A percentile compares a stretch with the other conserved stretches of the same genome.
Conservation (phyloP, 2,888 invertebrate genomes). For the Napeogenes inachia region DNA sequence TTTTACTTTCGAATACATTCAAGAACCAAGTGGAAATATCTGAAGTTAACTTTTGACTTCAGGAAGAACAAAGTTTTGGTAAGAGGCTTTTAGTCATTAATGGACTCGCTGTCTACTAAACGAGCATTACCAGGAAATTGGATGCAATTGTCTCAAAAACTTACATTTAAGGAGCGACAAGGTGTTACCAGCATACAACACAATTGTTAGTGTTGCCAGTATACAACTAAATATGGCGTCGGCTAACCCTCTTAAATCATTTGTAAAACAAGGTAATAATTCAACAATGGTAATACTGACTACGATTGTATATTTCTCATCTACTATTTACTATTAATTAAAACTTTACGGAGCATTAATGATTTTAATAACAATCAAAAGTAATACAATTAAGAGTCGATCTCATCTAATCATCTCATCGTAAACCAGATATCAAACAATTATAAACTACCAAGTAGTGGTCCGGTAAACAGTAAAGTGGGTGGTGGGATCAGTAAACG, state of each 20-base stretch:
- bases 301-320: background rate
- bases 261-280: slow-evolving; percentile 3
- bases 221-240: slow-evolving; percentile 36
- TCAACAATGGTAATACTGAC: background rate
- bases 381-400: background rate
- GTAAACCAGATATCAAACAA: too few species aligned
- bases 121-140: slow-evolving; percentile 11
- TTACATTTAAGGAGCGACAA: slow-evolving; percentile 14
- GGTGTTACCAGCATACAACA: slow-evolving; percentile 13
- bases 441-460: background rate
- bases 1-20: too few species aligned
- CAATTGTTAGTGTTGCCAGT: slow-evolving; percentile 15
- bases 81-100: background rate
- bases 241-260: background rate
- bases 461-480: background rate
- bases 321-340: background rate
- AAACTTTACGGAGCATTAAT: too few species aligned
- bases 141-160: slow-evolving; percentile 16
- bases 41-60: too few species aligned
- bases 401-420: background rate
- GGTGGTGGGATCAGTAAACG: background rate
- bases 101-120: background rate
- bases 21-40: too few species aligned
- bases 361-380: too few species aligned
- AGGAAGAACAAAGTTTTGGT: too few species aligned